phyloP scores from a whole-genome alignment of 2,113 vertebrate genomes.

The Hyperoodon ampullatus region DNA sequence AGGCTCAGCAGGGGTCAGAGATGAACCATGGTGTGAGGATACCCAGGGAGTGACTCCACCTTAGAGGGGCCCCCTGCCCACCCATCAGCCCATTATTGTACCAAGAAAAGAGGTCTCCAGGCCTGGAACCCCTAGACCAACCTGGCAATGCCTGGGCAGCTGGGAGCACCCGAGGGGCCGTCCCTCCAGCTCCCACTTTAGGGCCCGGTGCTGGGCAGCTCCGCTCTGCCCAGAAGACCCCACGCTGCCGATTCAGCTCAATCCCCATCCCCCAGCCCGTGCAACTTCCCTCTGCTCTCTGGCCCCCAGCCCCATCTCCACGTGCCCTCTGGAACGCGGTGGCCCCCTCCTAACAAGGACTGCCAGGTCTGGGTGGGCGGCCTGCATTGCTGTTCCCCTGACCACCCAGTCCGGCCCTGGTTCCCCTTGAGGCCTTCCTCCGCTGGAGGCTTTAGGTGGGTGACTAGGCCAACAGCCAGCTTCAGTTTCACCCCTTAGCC shows the following conservation, averaged over 20 bases:
- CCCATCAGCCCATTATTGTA: background rate
- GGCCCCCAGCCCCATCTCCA: background rate
- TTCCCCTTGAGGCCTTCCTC: constrained; percentile 80
- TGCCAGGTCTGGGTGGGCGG: background rate
- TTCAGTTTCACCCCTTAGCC: constrained; percentile 77
- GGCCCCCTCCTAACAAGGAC: accelerated
- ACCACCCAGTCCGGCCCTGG: constrained; percentile 54
- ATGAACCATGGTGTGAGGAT: accelerated
- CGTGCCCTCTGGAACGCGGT: background rate
- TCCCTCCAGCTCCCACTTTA: accelerated
- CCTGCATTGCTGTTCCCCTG: background rate
- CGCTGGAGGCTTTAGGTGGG: constrained; percentile 82
- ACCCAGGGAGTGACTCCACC: accelerated
- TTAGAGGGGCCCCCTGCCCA: background rate
- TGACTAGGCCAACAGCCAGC: constrained; percentile 79
- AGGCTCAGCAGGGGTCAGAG: accelerated
- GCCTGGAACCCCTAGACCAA: no score
- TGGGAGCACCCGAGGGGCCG: background rate
- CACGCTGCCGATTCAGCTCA: accelerated
- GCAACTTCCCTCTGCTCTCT: accelerated
- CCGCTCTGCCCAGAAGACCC: background rate
- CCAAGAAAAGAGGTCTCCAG: background rate
- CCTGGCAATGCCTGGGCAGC: background rate
- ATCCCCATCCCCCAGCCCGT: accelerated
- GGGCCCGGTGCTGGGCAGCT: background rate